A percentile compares a stretch with the other conserved stretches of the same genome.
Evolutionary conservation across 1,140 invertebrate species (phyloP).

Genomic region (Stegodyphus dumicola): DNA sequence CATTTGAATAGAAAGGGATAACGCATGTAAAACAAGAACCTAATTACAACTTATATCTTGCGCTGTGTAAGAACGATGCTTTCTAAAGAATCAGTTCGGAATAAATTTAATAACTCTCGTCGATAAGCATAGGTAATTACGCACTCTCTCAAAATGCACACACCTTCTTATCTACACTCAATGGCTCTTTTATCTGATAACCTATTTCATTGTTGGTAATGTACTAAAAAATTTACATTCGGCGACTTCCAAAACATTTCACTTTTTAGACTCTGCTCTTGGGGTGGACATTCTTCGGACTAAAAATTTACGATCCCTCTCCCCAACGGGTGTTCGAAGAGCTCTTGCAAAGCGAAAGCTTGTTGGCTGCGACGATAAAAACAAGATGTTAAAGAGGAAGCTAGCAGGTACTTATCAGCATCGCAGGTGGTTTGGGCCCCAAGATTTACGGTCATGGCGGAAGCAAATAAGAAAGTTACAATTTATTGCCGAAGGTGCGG

Average conservation of each 20-base stretch:
- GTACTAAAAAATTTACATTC: not conserved
- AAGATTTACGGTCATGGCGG: slow-evolving; percentile 26
- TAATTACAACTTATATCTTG: too few relatives aligned
- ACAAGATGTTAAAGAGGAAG: slow-evolving; percentile 35
- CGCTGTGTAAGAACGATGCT: too few relatives aligned
- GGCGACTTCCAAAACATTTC: not conserved
- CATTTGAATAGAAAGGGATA: too few relatives aligned
- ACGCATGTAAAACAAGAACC: too few relatives aligned
- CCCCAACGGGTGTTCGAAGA: not conserved
- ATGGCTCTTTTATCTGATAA: too few relatives aligned
- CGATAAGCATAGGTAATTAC: too few relatives aligned
- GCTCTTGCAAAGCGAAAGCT: not conserved
- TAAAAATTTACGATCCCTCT: slow-evolving; percentile 21
- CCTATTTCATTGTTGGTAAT: not conserved
- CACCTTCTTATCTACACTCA: too few relatives aligned
- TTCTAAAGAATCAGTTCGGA: too few relatives aligned
- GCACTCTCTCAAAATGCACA: too few relatives aligned
- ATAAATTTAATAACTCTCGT: too few relatives aligned
- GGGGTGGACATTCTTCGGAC: not conserved
- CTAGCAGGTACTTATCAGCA: slow-evolving; percentile 34
- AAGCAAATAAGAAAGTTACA: slow-evolving; percentile 40
- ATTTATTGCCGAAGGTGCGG: slow-evolving; percentile 42
- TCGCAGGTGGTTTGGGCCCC: slow-evolving; percentile 33
- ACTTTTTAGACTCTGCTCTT: not conserved
- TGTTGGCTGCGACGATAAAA: slow-evolving; percentile 7